Evolutionary conservation across 2,888 invertebrate species (phyloP).

Genomic region (Trichacis sp.): DNA sequence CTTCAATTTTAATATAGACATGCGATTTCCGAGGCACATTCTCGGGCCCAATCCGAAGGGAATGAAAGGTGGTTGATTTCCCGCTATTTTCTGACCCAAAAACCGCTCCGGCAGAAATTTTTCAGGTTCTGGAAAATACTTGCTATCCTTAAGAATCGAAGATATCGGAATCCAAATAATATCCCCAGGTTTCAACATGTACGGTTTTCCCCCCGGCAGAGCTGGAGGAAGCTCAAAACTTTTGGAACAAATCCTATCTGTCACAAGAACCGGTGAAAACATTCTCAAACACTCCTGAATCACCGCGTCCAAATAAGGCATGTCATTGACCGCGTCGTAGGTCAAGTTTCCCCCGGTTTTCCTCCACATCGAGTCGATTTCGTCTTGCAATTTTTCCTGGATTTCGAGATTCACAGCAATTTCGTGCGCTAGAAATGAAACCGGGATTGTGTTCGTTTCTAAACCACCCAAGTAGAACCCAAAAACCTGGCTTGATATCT

Average conservation of each 20-base stretch:
- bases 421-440: conserved; percentile 54
- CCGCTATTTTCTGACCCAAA: conserved; percentile 51
- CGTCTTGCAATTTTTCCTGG: conserved; percentile 51
- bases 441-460: conserved; percentile 51
- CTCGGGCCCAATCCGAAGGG: conserved; percentile 66
- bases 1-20: conserved; percentile 49
- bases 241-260: conserved; percentile 72
- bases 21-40: conserved; percentile 61
- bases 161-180: conserved; percentile 62
- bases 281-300: conserved; percentile 52
- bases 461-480: conserved; percentile 62
- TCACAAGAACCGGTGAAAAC: conserved; percentile 65
- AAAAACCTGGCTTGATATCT: conserved; percentile 70
- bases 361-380: conserved; percentile 54
- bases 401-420: conserved; percentile 51
- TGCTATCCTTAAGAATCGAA: conserved; percentile 67
- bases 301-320: conserved; percentile 59
- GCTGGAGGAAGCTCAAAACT: conserved; percentile 68
- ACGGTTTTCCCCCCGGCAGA: conserved; percentile 43
- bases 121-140: conserved; percentile 60
- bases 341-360: conserved; percentile 38
- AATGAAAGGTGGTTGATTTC: conserved; percentile 52
- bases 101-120: conserved; percentile 70
- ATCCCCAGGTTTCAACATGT: conserved; percentile 47
- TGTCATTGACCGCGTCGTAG: conserved; percentile 52